Conservation (phyloP, 1,140 invertebrate genomes). For the Gyrodactylus bullatarudis region DNA sequence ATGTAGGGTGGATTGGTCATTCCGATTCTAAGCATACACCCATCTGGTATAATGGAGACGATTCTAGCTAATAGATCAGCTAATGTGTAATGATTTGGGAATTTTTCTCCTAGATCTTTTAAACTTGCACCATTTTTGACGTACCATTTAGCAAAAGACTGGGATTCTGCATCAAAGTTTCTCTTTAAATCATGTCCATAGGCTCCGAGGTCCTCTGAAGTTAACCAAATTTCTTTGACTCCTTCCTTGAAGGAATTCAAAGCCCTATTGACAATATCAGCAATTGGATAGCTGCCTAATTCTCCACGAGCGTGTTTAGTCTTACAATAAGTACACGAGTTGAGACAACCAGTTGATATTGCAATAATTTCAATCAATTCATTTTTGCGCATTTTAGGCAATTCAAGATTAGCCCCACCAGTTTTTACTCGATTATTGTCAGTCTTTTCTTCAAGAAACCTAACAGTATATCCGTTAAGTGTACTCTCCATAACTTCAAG, state of each 20-base stretch:
- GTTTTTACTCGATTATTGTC: slow-evolving; percentile 44
- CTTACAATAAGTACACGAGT: slow-evolving; percentile 93
- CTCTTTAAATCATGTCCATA: slow-evolving; percentile 72
- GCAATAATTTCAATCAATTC: slow-evolving; percentile 83
- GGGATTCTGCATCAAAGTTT: slow-evolving; percentile 15
- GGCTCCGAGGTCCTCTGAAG: slow-evolving; percentile 81
- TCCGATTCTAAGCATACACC: slow-evolving; percentile 49
- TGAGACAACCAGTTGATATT: slow-evolving; percentile 74
- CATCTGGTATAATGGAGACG: slow-evolving; percentile 56
- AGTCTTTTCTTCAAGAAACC: slow-evolving; percentile 24
- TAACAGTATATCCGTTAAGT: slow-evolving; percentile 34
- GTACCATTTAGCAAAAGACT: not conserved
- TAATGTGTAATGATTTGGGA: slow-evolving; percentile 19
- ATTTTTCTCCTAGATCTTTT: slow-evolving; percentile 10
- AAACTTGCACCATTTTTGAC: not conserved
- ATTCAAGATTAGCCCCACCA: slow-evolving; percentile 43
- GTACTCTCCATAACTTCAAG: slow-evolving; percentile 93
- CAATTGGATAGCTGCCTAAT: slow-evolving; percentile 53
- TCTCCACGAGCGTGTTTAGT: slow-evolving; percentile 85
- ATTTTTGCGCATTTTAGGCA: slow-evolving; percentile 78
- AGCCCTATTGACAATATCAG: slow-evolving; percentile 25
- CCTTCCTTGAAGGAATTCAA: slow-evolving; percentile 34
- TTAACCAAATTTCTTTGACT: slow-evolving; percentile 83
- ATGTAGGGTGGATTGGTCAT: slow-evolving; percentile 98
- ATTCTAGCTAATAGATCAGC: slow-evolving; percentile 49